Evolutionary conservation across 1,140 invertebrate genomes (phyloP).

Genomic region (Drosophila arizonae): DNA sequence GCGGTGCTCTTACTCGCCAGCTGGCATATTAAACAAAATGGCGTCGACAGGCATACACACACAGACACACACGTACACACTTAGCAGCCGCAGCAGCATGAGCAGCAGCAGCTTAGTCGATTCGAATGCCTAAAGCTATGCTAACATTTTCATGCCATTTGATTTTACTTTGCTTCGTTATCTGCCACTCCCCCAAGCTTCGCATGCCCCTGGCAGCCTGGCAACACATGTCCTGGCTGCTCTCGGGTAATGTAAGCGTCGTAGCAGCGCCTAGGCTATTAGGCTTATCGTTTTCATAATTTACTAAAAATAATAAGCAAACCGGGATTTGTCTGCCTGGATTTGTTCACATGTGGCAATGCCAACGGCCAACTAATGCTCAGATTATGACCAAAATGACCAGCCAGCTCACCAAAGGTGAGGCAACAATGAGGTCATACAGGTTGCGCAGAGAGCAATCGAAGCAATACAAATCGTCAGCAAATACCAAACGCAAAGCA

Average conservation of each 20-base stretch:
- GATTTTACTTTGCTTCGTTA: slow-evolving; percentile 58
- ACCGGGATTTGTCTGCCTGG: slow-evolving; percentile 36
- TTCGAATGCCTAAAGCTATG: slow-evolving; percentile 49
- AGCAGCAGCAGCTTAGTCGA: slow-evolving; percentile 32
- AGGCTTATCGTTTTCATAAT: slow-evolving; percentile 65
- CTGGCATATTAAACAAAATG: slow-evolving; percentile 61
- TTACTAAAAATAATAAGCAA: slow-evolving; percentile 66
- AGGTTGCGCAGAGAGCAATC: slow-evolving; percentile 6
- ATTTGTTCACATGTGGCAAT: slow-evolving; percentile 22
- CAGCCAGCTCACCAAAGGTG: neutral
- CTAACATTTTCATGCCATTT: slow-evolving; percentile 62
- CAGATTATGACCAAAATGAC: slow-evolving; percentile 40
- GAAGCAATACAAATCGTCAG: neutral
- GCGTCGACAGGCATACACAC: slow-evolving; percentile 24
- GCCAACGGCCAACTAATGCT: slow-evolving; percentile 40
- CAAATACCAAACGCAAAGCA: neutral
- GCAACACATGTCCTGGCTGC: slow-evolving; percentile 49
- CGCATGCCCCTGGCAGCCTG: slow-evolving; percentile 6
- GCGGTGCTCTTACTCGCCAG: slow-evolving; percentile 32
- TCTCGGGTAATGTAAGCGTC: neutral
- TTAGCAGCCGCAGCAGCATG: neutral
- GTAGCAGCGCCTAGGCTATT: slow-evolving; percentile 37
- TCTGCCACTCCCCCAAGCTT: slow-evolving; percentile 2
- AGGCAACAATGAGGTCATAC: slow-evolving; percentile 35
- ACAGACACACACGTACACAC: slow-evolving; percentile 16